These are phyloP conservation scores for Zophobas morio DNA, from an alignment of 1,140 invertebrate genomes.

Conservation along the genomic window DNA sequence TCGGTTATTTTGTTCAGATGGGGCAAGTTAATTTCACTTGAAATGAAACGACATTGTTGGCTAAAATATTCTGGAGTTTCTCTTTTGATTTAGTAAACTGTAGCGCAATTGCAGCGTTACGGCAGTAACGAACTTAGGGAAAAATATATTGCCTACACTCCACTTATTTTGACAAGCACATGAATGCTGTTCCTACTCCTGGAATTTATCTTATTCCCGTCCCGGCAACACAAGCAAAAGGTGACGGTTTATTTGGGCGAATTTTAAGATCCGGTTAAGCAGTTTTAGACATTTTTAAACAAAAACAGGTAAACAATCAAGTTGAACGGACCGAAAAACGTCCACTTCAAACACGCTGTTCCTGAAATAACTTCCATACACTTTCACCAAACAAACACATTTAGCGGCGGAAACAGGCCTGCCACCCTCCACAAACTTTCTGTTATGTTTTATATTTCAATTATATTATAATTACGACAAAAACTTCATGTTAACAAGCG, in stretches of 20 bases:
- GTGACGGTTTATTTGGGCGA: background rate
- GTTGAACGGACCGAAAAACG: conserved; percentile 23
- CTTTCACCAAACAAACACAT: conserved; percentile 29
- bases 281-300: conserved; percentile 15
- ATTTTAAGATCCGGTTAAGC: conserved; percentile 6
- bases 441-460: conserved; percentile 39
- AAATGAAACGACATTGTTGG: background rate
- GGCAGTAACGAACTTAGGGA: background rate
- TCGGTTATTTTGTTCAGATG: background rate
- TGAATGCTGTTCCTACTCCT: background rate
- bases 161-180: conserved; percentile 2
- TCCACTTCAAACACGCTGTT: conserved; percentile 18
- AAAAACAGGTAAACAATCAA: conserved; percentile 42
- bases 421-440: conserved; percentile 18
- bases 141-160: background rate
- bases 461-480: conserved; percentile 36
- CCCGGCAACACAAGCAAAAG: background rate
- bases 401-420: conserved; percentile 20
- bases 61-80: background rate
- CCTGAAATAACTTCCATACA: conserved; percentile 39
- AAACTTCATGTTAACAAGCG: conserved; percentile 1
- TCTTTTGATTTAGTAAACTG: too few species aligned
- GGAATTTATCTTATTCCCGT: conserved; percentile 1
- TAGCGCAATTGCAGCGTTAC: too few species aligned
- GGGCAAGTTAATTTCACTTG: background rate